A percentile compares a stretch with the other conserved stretches of the same genome.
Conservation (phyloP, 1,140 invertebrate species). For the Pseudomyrmex cubaensis region DNA sequence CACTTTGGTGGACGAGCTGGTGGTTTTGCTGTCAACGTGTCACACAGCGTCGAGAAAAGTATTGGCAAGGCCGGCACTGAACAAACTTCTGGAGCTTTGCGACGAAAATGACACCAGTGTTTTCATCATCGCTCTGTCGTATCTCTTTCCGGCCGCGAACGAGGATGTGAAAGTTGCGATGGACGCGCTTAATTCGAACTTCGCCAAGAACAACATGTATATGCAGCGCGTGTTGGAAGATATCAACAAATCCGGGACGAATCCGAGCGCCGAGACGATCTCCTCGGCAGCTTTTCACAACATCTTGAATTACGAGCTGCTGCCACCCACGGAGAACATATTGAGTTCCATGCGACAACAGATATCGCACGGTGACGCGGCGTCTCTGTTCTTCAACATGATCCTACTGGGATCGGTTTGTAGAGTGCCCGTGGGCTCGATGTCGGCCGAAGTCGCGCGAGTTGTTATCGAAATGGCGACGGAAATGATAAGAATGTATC, state of each 20-base stretch:
- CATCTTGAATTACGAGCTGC: conserved; percentile 77
- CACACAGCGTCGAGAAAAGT: conserved; percentile 70
- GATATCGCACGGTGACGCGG: conserved; percentile 75
- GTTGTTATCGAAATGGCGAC: conserved; percentile 80
- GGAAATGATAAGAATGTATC: conserved; percentile 77
- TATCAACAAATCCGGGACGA: conserved; percentile 72
- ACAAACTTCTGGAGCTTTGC: conserved; percentile 78
- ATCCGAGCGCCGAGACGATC: conserved; percentile 73
- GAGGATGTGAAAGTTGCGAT: conserved; percentile 83
- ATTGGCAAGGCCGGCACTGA: conserved; percentile 77
- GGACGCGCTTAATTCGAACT: conserved; percentile 84
- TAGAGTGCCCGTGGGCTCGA: conserved; percentile 76
- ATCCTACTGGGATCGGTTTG: conserved; percentile 82
- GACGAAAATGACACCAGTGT: conserved; percentile 78
- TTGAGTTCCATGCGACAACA: conserved; percentile 76
- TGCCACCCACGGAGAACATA: conserved; percentile 78
- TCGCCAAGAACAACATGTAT: conserved; percentile 83
- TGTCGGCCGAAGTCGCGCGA: conserved; percentile 71
- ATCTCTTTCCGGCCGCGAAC: conserved; percentile 86
- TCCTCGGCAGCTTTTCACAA: conserved; percentile 80
- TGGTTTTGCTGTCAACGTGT: conserved; percentile 78
- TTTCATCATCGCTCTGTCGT: conserved; percentile 86
- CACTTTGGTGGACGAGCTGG: conserved; percentile 77
- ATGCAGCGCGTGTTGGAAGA: conserved; percentile 80
- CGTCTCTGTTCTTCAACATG: conserved; percentile 81